phyloP scores from a whole-genome alignment of 2,113 vertebrate genomes.

The Chascanopsetta lugubris region DNA sequence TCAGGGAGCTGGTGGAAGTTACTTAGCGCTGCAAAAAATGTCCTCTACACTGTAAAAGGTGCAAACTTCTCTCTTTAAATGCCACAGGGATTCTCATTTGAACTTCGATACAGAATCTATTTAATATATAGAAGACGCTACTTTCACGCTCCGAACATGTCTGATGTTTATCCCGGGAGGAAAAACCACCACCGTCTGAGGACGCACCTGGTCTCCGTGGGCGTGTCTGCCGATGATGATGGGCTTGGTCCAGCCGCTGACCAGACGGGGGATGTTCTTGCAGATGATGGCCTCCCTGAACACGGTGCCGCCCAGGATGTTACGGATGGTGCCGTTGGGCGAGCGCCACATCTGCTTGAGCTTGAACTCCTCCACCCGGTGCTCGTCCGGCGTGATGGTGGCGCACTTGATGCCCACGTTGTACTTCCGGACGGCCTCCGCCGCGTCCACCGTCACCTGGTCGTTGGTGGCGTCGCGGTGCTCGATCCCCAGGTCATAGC shows the following conservation, averaged over 20 bases:
- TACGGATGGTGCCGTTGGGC: constrained; percentile 97
- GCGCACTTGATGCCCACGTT: constrained; percentile 95
- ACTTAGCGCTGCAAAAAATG: too few species aligned
- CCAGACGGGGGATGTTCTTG: constrained; percentile 95
- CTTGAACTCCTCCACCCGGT: constrained; percentile 96
- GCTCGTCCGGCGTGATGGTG: constrained; percentile 98
- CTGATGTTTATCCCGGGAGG: too few species aligned
- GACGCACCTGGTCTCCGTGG: constrained; percentile 92
- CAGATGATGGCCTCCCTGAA: constrained; percentile 98
- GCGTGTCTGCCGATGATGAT: constrained; percentile 98
- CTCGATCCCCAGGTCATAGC: constrained; percentile 95
- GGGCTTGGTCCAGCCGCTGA: constrained; percentile 93
- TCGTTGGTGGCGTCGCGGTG: constrained; percentile 91
- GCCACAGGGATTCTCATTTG: too few species aligned
- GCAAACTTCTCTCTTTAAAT: too few species aligned
- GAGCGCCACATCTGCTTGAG: constrained; percentile 99
- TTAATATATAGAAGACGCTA: too few species aligned
- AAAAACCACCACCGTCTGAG: too few species aligned
- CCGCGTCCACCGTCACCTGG: constrained; percentile 91
- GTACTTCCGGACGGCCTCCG: constrained; percentile 91
- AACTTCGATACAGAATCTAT: too few species aligned
- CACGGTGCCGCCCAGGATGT: constrained; percentile 97
- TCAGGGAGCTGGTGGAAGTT: too few species aligned
- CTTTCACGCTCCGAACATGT: too few species aligned
- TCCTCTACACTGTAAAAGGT: too few species aligned